Base-by-base conservation (phyloP, 2,113 vertebrate genomes). In the Castor canadensis region DNA sequence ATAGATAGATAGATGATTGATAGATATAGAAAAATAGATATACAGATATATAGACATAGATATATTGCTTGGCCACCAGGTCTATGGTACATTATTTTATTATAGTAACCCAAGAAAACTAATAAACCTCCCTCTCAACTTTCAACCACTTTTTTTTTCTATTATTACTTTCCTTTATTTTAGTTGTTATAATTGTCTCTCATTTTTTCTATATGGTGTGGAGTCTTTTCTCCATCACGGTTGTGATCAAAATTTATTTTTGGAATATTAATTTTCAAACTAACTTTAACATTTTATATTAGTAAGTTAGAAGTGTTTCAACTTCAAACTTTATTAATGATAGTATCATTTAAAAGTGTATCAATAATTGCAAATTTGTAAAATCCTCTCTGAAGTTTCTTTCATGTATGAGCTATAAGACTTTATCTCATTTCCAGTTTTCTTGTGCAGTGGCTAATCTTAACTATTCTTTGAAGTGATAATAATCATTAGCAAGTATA, bases 301-400 rank as follows among this genome's bases (percentile, higher is more conserved):
- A 19, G 69, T 22, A 22, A 94, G 49, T 91, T 79, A 62, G 16
- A 86, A 92, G 54, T 88, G 22, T 71, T 86, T 91, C 30, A 19
- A 30, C 3, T 62, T 87, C 56, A 86, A 52, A 89, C n/a, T 17
- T 91, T 73, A 87, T 89, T 76, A 52, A 35, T 81, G 16, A 73
- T 47, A 54, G 45, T 66, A n/a, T 64, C 49, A 89, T 82, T 93
- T 89, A 93, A 89, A 82, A 62, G 47, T 43, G 71, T 79, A 64
- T 58, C 5, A 35, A 32, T 72, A 1, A 81, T 85, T 1, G 52
- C 26, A 91, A 89, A 87, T n/a, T 89, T 60, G 13, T 40, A 49
- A 73, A 87, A 64, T 67, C 9, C 3, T 58, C 0, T 87, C 76
- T 79, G 45, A 43, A 71, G 4, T 75, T 67, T 95, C 47, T 71